Evolutionary conservation across 1,140 invertebrate species (phyloP).

Genomic region (Drosophila pruinosa): DNA sequence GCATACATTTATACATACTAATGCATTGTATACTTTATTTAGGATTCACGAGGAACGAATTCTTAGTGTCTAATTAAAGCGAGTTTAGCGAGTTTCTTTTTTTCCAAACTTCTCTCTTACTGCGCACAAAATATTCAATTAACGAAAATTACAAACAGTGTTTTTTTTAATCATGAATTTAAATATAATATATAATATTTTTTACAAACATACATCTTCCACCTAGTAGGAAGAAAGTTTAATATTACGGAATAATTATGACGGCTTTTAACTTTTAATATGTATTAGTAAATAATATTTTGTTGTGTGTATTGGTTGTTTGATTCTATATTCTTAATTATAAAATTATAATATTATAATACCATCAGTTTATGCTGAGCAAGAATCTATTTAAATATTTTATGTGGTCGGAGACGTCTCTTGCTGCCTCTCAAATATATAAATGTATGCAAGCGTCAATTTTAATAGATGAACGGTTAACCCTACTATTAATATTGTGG

Average conservation of each 20-base stretch:
- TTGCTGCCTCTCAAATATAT: background rate
- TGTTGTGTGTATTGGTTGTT: background rate
- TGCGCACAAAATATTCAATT: conserved; percentile 20
- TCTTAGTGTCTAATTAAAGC: conserved; percentile 67
- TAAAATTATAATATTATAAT: background rate
- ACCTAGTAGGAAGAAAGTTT: too few species aligned
- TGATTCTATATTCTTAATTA: background rate
- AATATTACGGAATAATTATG: too few species aligned
- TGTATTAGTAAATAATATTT: too few species aligned
- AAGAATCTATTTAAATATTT: background rate
- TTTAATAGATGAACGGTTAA: background rate
- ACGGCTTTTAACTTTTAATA: too few species aligned
- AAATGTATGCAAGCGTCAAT: too few species aligned
- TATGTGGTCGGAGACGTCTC: background rate
- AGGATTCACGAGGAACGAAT: conserved; percentile 22
- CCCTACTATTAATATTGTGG: background rate
- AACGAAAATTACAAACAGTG: background rate
- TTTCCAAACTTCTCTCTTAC: conserved; percentile 15
- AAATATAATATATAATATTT: background rate
- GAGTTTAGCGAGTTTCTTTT: conserved; percentile 58
- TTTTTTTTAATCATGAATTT: background rate
- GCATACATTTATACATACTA: conserved; percentile 1
- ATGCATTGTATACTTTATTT: conserved; percentile 7
- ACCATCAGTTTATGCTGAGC: background rate
- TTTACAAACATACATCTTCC: background rate